Base-by-base conservation (phyloP, 1,140 invertebrate species). In the Drosophila baimaii region DNA sequence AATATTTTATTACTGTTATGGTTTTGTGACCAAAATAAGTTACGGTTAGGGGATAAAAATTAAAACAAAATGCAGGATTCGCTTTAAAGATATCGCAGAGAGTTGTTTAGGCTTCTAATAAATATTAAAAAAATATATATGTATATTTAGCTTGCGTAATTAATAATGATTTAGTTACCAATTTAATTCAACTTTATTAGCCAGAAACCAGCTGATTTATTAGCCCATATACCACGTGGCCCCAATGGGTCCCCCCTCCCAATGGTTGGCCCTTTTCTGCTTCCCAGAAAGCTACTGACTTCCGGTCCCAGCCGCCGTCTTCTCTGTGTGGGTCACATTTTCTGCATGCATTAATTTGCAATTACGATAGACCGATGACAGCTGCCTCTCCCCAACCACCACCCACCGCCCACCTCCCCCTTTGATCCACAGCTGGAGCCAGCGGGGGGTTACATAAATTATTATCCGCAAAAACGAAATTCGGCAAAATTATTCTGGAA, bases 311-410 rank as follows among this genome's bases (percentile, higher is more conserved):
- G 39, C 62, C 82, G 59, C 61, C 64, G 70, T 72, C 58, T 77
- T n/a, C n/a, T n/a, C n/a, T 79, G 75, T 61, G 47, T 23, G 73
- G 63, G 58, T 65, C 63, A 73, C 75, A 77, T 81, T 81, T 81
- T 70, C 62, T 72, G 73, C 78, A 65, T 66, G 79, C 72, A 86
- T 85, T 85, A 78, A 86, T 81, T 86, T 81, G 75, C 81, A 85
- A 85, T 84, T 83, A 83, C 75, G 81, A 84, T 52, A 56, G 75
- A 70, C 64, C 68, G 82, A 55, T 61, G 68, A 57, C 73, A 77
- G 73, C 73, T 76, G 73, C 49, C 71, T 29, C 25, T 49, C 21
- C n/a, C n/a, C n/a, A n/a, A n/a, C n/a, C n/a, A n/a, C n/a, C n/a
- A n/a, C n/a, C n/a, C n/a, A n/a, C n/a, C n/a, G n/a, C n/a, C n/a